Evolutionary conservation across 2,797 vertebrate genomes (phyloP).

Genomic region (Octomys mimax): DNA sequence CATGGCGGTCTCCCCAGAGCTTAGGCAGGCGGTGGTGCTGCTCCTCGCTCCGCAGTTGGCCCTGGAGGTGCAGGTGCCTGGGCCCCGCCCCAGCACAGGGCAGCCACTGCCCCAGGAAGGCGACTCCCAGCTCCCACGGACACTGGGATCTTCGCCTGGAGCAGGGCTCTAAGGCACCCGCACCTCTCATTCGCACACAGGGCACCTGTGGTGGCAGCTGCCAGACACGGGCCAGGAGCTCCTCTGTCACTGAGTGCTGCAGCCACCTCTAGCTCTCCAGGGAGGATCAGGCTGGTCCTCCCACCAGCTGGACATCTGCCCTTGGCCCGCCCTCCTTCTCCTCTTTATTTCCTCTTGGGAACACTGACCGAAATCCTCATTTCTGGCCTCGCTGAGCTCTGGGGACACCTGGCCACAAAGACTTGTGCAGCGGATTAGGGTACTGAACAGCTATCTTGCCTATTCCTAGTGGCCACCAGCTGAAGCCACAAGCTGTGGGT

Average conservation of each 20-base stretch:
- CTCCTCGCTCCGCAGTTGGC: fast-evolving
- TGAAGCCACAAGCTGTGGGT: neutral
- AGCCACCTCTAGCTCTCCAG: neutral
- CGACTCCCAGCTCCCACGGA: neutral
- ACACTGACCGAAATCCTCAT: neutral
- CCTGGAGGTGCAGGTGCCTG: neutral
- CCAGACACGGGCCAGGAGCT: neutral
- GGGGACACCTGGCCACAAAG: neutral
- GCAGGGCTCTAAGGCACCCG: neutral
- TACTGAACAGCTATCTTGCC: neutral
- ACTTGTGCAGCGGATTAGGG: neutral
- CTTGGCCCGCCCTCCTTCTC: too few species aligned
- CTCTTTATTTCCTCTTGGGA: neutral
- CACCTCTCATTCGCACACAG: neutral
- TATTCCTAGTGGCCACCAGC: neutral
- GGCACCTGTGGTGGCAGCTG: neutral
- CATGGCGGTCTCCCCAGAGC: neutral
- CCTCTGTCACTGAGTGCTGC: neutral
- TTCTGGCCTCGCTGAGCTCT: neutral
- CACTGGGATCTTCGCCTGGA: too few species aligned
- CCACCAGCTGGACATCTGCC: too few species aligned
- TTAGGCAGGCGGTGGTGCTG: fast-evolving
- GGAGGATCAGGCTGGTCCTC: too few species aligned
- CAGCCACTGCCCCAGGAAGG: fast-evolving
- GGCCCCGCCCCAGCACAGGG: neutral